These are phyloP conservation scores for Pyrrhura leucotis DNA, from an alignment of 2,797 vertebrate genomes.

Conservation along the genomic window DNA sequence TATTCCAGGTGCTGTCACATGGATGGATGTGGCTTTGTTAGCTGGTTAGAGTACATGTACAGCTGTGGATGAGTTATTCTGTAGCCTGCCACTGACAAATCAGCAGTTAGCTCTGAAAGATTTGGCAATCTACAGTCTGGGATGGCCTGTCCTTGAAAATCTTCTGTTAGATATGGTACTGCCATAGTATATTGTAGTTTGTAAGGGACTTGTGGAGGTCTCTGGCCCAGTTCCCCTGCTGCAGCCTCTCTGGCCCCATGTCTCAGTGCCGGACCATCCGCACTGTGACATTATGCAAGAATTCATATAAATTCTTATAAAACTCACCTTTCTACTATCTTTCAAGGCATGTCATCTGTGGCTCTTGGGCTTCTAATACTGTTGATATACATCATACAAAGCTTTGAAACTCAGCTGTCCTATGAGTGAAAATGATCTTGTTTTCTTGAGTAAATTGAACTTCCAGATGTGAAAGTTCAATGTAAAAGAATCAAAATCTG, in stretches of 20 bases:
- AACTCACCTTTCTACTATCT: background rate
- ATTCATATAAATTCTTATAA: background rate
- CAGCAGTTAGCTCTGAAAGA: background rate
- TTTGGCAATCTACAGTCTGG: background rate
- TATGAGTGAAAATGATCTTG: background rate
- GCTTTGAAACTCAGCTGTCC: background rate
- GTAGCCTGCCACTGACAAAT: background rate
- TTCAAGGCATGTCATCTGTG: background rate
- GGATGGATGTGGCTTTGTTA: background rate
- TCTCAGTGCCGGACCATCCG: background rate
- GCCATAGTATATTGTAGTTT: accelerated
- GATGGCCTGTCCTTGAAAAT: background rate
- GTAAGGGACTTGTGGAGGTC: background rate
- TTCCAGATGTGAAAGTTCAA: background rate
- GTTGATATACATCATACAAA: background rate
- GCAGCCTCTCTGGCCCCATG: background rate
- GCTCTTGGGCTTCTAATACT: background rate
- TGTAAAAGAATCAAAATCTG: background rate
- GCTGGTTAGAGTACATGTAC: background rate
- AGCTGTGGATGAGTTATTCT: background rate
- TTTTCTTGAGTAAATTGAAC: background rate
- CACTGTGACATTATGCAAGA: background rate
- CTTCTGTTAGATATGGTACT: background rate
- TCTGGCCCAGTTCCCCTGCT: background rate
- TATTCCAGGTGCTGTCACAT: background rate